Base-by-base conservation (phyloP, 2,888 invertebrate genomes). In the Tenthredo livida region DNA sequence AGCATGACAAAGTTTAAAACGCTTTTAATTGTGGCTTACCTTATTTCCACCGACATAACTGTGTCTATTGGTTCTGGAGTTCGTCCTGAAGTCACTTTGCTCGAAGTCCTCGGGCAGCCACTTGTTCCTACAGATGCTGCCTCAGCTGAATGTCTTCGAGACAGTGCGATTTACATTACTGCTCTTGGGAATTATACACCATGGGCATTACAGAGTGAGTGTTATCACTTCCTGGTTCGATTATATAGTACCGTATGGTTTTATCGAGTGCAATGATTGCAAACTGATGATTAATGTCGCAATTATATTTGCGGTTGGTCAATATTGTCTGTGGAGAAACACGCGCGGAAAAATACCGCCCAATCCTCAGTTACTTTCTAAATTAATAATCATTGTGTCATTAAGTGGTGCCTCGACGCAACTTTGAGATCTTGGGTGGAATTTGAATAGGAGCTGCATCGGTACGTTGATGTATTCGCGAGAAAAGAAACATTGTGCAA, bases 141-240 rank as follows among this genome's bases (percentile, higher is more conserved):
- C 0, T 90, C 90, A 1, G 47, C 84, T 0, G 84, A 89, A 17
- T 92, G 92, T 54, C 85, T 89, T 9, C 87, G 86, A 37, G 90
- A 91, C 85, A 88, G 90, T 85, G 87, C 86, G 15, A 58, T 89
- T 67, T 92, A 91, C 82, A 86, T 90, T 12, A 84, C 86, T 61
- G 90, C 88, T 17, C 87, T 92, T 1, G 70, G 73, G 0, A 86
- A 85, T 9, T 92, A 91, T 83, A 86, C 88, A 61, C 90, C 91
- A 0, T 92, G 92, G 92, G 92, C 92, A 1, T 86, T 92, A 43
- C 89, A 91, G 84, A 92, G 92, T 92, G 85, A 90, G 92, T 90
- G 6, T 17, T 2, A 21, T 43, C 77, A 17, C 33, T 43, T 47
- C 29, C 47, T 50, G 17, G 0, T 10, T 54, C 33, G 29, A 77